Percentiles rank a stretch among this genome's conserved stretches.
These are phyloP conservation scores for Lasaia peninsularis DNA, from an alignment of 1,140 invertebrate genomes.

Conservation along the genomic window DNA sequence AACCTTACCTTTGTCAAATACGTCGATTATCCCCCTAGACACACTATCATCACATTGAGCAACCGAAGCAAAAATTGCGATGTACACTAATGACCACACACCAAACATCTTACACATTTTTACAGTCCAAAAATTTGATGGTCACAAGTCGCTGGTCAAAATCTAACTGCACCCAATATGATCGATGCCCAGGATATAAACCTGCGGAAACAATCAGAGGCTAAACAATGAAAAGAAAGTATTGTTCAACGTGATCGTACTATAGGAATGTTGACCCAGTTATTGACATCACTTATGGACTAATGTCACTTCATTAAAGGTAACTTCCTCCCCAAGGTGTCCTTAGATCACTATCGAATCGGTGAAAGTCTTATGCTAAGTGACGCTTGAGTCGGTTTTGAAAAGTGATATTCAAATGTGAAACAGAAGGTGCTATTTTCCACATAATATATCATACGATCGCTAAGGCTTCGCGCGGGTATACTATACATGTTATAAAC, in stretches of 20 bases:
- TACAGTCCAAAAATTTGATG: constrained; percentile 37
- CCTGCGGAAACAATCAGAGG: constrained; percentile 60
- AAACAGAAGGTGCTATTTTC: no score
- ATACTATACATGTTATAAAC: no score
- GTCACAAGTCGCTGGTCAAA: constrained; percentile 38
- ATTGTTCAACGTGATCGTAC: constrained; percentile 62
- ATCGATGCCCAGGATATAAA: constrained; percentile 69
- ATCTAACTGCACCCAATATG: constrained; percentile 59
- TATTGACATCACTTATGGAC: constrained; percentile 53
- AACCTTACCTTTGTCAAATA: constrained; percentile 21
- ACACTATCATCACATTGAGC: constrained; percentile 51
- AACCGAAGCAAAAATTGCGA: constrained; percentile 49
- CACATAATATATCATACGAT: no score
- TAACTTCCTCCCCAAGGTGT: constrained; percentile 45
- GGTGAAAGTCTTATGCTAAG: constrained; percentile 45
- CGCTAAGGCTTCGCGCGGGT: no score
- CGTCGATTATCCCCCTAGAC: constrained; percentile 28
- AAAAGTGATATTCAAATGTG: background rate
- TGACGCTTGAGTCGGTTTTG: background rate
- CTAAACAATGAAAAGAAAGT: constrained; percentile 71
- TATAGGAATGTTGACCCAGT: constrained; percentile 62
- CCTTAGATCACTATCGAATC: constrained; percentile 49
- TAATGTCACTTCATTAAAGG: constrained; percentile 62
- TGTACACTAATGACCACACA: constrained; percentile 48
- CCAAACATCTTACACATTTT: constrained; percentile 64